Evolutionary conservation across 2,113 vertebrate genomes (phyloP).

Genomic region (Melanocharis versteri): DNA sequence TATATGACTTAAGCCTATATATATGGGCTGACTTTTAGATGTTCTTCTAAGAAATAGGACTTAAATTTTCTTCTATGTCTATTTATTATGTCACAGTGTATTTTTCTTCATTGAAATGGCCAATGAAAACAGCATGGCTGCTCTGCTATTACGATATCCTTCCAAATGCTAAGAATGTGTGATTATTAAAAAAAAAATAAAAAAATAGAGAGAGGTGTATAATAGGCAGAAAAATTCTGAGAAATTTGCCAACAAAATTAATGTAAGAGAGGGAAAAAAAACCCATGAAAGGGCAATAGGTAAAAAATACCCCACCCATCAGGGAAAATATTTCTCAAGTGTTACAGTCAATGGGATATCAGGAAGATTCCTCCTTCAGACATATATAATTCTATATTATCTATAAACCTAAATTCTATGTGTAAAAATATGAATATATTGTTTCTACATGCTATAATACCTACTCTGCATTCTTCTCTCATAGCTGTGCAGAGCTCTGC

Average conservation of each 20-base stretch:
- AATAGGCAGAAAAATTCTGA: not conserved
- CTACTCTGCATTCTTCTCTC: not conserved
- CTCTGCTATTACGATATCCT: not conserved
- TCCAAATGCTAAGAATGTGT: not conserved
- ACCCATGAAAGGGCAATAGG: not conserved
- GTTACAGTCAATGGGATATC: not conserved
- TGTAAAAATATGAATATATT: not conserved
- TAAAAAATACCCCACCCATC: not conserved
- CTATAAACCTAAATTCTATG: not conserved
- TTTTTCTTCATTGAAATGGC: not conserved
- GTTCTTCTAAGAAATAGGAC: not conserved
- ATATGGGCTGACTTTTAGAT: not conserved
- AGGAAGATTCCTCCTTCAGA: not conserved
- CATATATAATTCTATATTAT: not conserved
- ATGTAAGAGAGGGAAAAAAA: not conserved
- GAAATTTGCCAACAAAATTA: not conserved
- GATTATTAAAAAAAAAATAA: not conserved
- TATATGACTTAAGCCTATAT: not conserved
- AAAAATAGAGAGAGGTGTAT: rapidly evolving
- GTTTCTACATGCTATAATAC: not conserved
- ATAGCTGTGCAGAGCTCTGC: not conserved
- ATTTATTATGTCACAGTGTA: not conserved
- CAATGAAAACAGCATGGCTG: not conserved
- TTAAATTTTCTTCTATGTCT: not conserved
- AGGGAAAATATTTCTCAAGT: not conserved